Conservation (phyloP, 2,888 invertebrate genomes). For the Nomada flava region DNA sequence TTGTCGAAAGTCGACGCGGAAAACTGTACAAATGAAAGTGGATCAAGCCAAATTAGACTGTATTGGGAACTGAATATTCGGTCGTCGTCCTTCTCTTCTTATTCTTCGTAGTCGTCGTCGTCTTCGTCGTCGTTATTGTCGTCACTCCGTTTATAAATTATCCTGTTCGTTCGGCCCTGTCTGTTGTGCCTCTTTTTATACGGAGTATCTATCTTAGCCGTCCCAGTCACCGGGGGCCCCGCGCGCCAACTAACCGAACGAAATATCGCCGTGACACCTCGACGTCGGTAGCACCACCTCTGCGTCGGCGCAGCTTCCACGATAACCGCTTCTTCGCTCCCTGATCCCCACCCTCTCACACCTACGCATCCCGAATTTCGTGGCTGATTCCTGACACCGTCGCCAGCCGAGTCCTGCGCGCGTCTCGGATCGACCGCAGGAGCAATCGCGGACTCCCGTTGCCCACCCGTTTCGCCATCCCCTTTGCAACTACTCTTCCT, state of each 20-base stretch:
- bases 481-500: too few species aligned
- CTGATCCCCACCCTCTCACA: constrained; percentile 4
- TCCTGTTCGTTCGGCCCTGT: constrained; percentile 57
- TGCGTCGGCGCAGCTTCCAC: constrained; percentile 65
- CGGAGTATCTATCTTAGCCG: constrained; percentile 75
- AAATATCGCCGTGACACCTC: constrained; percentile 74
- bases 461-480: background rate
- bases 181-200: constrained; percentile 65
- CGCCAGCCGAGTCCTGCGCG: constrained; percentile 15
- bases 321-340: constrained; percentile 29
- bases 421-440: background rate
- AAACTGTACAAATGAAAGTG: background rate
- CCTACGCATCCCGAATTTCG: constrained; percentile 30
- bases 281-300: constrained; percentile 64
- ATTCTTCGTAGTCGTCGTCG: constrained; percentile 55
- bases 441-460: background rate
- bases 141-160: constrained; percentile 63
- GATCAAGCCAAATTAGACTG: background rate
- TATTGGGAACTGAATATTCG: constrained; percentile 49
- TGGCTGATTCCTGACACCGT: constrained; percentile 9
- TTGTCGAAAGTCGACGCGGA: constrained; percentile 4
- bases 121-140: constrained; percentile 63
- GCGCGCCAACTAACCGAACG: constrained; percentile 84
- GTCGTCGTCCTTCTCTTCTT: constrained; percentile 53
- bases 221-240: constrained; percentile 83